These are phyloP conservation scores for Menura novaehollandiae DNA, from an alignment of 2,113 vertebrate species.

Conservation along the genomic window DNA sequence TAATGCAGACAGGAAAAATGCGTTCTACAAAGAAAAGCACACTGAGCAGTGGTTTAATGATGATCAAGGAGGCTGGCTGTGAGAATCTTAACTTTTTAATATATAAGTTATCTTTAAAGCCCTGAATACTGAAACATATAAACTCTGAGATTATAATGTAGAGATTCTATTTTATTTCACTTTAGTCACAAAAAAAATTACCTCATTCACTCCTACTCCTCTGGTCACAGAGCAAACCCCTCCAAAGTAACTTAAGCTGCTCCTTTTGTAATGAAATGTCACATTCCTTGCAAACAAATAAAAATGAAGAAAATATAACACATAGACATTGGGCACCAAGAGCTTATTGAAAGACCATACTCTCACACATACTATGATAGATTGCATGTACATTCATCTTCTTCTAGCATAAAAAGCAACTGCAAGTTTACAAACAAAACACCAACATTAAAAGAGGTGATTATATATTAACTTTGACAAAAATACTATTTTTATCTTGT, in stretches of 20 bases:
- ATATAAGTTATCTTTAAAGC: background rate
- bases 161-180: background rate
- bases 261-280: conserved; percentile 92
- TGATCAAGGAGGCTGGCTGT: background rate
- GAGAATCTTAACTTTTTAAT: background rate
- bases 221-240: conserved; percentile 88
- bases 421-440: background rate
- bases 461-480: background rate
- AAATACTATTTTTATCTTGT: background rate
- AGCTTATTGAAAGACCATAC: background rate
- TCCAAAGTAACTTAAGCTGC: conserved; percentile 91
- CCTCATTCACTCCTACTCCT: conserved; percentile 97
- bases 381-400: background rate
- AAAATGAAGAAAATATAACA: background rate
- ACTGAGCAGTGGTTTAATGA: background rate
- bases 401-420: background rate
- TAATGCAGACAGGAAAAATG: background rate
- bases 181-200: conserved; percentile 57
- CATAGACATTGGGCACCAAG: background rate
- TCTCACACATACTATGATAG: background rate
- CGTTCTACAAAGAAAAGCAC: background rate
- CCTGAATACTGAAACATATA: background rate
- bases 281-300: conserved; percentile 79
- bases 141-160: background rate
- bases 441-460: background rate